Percentiles rank a stretch among this genome's conserved stretches.
Evolutionary conservation across 2,888 invertebrate genomes (phyloP).

Genomic region (Volucella bombylans): DNA sequence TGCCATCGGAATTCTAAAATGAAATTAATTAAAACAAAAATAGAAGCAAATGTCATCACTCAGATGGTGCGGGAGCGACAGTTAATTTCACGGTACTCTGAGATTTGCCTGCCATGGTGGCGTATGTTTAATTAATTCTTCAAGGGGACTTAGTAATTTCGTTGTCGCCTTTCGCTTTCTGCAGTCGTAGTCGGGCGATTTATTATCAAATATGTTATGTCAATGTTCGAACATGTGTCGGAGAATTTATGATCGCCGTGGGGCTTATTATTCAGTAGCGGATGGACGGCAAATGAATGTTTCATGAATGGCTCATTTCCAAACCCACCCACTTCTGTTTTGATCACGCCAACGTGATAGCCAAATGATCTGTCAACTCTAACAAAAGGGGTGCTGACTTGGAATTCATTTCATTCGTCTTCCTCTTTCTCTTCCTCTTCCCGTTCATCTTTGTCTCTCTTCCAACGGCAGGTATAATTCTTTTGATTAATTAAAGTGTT

Average conservation of each 20-base stretch:
- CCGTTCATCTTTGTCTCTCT: constrained; percentile 9
- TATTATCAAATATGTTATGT: constrained; percentile 66
- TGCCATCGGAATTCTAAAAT: constrained; percentile 63
- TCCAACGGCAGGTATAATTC: constrained; percentile 22
- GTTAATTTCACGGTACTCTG: constrained; percentile 66
- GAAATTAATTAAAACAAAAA: constrained; percentile 58
- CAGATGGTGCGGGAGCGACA: constrained; percentile 62
- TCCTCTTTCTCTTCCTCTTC: neutral
- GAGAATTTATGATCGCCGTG: constrained; percentile 46
- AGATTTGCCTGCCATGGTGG: constrained; percentile 57
- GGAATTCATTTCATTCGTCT: constrained; percentile 3
- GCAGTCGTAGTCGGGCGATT: constrained; percentile 49
- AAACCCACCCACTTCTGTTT: constrained; percentile 58
- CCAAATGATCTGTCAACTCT: constrained; percentile 58
- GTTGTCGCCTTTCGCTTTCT: constrained; percentile 31
- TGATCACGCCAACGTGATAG: constrained; percentile 58
- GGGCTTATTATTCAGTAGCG: constrained; percentile 66
- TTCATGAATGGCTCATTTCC: constrained; percentile 68
- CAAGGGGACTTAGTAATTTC: constrained; percentile 54
- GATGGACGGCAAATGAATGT: constrained; percentile 58
- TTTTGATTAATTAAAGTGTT: constrained; percentile 53
- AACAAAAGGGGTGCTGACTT: constrained; percentile 55
- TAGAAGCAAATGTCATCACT: constrained; percentile 58
- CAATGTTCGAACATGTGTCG: constrained; percentile 50
- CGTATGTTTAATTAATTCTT: constrained; percentile 66